Evolutionary conservation across 2,113 vertebrate species (phyloP).

Genomic region (Megaleporinus macrocephalus): DNA sequence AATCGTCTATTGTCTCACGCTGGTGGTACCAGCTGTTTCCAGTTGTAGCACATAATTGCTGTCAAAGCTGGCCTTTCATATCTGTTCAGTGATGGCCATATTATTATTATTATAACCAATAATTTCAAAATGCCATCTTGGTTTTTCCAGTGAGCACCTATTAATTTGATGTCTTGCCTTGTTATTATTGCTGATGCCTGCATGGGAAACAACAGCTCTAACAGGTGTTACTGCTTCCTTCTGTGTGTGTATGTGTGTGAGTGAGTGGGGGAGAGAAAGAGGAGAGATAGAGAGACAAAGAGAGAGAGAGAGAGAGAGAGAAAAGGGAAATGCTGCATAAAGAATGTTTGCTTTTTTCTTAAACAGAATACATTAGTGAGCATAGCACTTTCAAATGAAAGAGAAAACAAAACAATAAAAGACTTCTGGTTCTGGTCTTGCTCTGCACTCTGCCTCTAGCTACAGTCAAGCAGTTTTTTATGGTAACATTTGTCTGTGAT

Average conservation of each 20-base stretch:
- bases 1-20: not conserved
- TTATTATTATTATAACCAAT: not conserved
- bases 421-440: no score
- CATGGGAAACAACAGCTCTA: not conserved
- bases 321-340: not conserved
- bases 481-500: no score
- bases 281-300: no score
- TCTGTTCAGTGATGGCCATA: not conserved
- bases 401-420: no score
- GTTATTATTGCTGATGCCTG: slow-evolving; percentile 28
- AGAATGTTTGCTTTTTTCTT: no score
- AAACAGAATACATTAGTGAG: no score
- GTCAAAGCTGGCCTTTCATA: not conserved
- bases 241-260: not conserved
- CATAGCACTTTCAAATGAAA: no score
- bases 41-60: not conserved
- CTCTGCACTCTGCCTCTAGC: no score
- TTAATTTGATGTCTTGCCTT: slow-evolving; percentile 28
- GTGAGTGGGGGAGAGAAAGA: no score
- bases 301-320: not conserved
- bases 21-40: not conserved
- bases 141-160: slow-evolving; percentile 8
- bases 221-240: not conserved
- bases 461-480: no score
- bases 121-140: slow-evolving; percentile 16